These are phyloP conservation scores for Apaloderma vittatum DNA, from an alignment of 2,113 vertebrate genomes.

Conservation along the genomic window DNA sequence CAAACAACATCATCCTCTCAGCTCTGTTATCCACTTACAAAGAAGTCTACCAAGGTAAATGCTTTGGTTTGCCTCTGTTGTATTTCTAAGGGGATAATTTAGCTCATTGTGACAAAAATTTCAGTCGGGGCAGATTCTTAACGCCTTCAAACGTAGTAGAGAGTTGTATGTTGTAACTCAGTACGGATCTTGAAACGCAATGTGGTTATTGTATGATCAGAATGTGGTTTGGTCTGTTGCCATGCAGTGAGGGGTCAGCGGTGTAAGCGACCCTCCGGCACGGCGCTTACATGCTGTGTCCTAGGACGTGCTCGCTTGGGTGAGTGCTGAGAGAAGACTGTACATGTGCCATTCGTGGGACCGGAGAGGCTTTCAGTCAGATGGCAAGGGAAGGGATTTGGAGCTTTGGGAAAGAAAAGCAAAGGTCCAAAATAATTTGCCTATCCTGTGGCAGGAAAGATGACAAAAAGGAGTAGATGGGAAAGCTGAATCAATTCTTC, in stretches of 20 bases:
- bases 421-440: neutral
- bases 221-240: neutral
- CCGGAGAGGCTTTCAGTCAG: neutral
- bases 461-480: neutral
- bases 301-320: neutral
- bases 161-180: neutral
- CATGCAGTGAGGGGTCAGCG: neutral
- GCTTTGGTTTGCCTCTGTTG: neutral
- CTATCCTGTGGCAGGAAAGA: neutral
- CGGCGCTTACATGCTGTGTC: fast-evolving
- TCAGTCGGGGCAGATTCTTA: neutral
- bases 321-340: neutral
- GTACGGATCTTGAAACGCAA: neutral
- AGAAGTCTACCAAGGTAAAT: neutral
- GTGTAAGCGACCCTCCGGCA: fast-evolving
- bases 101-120: neutral
- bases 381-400: neutral
- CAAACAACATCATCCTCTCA: neutral
- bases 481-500: neutral
- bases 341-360: fast-evolving
- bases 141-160: neutral
- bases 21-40: neutral
- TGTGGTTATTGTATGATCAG: fast-evolving
- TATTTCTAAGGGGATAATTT: neutral
- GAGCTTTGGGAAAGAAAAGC: neutral